phyloP scores from a whole-genome alignment of 2,888 invertebrate genomes.

The Junonia oenone region DNA sequence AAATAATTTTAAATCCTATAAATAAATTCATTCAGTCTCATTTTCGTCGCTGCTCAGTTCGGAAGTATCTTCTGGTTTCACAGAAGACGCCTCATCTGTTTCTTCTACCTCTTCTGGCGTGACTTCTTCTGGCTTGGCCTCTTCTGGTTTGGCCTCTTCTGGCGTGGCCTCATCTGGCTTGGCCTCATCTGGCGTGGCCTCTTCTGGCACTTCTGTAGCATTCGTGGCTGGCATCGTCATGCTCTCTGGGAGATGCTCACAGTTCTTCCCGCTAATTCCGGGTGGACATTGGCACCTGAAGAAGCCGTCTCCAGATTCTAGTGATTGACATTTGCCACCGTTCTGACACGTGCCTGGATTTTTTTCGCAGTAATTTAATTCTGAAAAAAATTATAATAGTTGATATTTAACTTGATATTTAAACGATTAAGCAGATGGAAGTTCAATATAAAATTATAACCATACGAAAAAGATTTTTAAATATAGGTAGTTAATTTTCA shows the following conservation, averaged over 20 bases:
- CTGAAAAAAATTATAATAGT: too few relatives aligned
- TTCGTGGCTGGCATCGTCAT: conserved; percentile 40
- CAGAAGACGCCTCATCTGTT: conserved; percentile 26
- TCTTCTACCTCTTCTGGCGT: conserved; percentile 13
- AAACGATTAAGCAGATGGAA: too few relatives aligned
- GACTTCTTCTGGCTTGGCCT: conserved; percentile 24
- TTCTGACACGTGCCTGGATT: conserved; percentile 88
- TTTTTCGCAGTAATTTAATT: conserved; percentile 90
- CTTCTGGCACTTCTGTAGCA: conserved; percentile 28
- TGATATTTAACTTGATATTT: too few relatives aligned
- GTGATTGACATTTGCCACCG: conserved; percentile 88
- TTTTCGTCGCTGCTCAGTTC: conserved; percentile 46
- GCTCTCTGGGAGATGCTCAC: conserved; percentile 79
- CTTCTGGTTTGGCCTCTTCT: conserved; percentile 19
- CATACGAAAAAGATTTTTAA: too few relatives aligned
- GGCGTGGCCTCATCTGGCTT: conserved; percentile 19
- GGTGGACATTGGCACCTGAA: conserved; percentile 88
- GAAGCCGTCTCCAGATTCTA: conserved; percentile 86
- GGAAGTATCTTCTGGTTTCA: conserved; percentile 26
- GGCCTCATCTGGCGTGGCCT: too few relatives aligned
- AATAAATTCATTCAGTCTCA: conserved; percentile 49
- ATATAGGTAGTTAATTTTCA: too few relatives aligned
- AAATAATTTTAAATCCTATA: background rate
- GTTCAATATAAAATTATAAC: too few relatives aligned
- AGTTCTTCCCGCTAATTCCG: conserved; percentile 87